A percentile compares a stretch with the other conserved stretches of the same genome.
Conservation (phyloP, 2,113 vertebrate species). For the Rhegmatorhina hoffmannsi region DNA sequence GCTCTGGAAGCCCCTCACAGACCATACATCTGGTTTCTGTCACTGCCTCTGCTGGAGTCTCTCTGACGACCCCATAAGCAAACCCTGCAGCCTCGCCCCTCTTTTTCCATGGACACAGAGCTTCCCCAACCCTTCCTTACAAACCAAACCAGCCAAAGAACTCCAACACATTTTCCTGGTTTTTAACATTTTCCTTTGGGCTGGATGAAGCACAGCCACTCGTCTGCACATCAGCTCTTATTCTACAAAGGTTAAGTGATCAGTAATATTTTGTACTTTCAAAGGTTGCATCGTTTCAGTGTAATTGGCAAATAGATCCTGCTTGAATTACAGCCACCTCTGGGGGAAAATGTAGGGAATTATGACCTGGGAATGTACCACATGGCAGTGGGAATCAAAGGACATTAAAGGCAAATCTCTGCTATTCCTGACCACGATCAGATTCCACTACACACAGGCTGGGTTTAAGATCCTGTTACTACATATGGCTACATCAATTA, state of each 20-base stretch:
- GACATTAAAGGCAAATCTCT: background rate
- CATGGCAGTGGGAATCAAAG: background rate
- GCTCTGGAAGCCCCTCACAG: background rate
- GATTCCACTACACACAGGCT: background rate
- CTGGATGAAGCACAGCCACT: background rate
- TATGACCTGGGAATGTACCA: background rate
- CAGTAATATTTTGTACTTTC: background rate
- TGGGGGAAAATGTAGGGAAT: background rate
- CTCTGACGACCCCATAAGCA: rapidly evolving
- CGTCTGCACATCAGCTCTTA: background rate
- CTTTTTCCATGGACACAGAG: rapidly evolving
- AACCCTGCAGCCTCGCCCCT: background rate
- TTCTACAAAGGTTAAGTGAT: rapidly evolving
- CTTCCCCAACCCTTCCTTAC: background rate
- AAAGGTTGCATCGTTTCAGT: background rate
- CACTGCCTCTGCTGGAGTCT: background rate
- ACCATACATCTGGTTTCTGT: background rate
- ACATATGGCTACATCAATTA: background rate
- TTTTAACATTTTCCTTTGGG: background rate
- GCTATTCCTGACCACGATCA: background rate
- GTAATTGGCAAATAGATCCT: background rate
- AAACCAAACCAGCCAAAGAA: background rate
- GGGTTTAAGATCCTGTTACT: background rate
- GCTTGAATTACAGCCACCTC: background rate
- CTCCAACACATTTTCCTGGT: rapidly evolving